phyloP scores from a whole-genome alignment of 2,888 invertebrate genomes.

The Amblyjoppa fuscipennis region DNA sequence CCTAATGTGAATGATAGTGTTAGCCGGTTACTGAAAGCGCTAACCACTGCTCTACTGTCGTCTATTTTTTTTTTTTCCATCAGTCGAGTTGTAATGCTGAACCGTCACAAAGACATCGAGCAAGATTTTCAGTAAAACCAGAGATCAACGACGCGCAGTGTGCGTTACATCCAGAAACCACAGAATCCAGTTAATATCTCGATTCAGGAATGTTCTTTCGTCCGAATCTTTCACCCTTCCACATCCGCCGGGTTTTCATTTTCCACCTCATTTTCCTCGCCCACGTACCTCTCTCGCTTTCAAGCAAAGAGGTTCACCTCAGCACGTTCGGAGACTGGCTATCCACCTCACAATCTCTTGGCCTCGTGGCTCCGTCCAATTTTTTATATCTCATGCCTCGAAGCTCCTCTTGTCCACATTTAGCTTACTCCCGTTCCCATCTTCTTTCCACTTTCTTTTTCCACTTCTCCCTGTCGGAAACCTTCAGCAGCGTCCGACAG shows the following conservation, averaged over 20 bases:
- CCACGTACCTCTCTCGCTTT: background rate
- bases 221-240: too few species aligned
- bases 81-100: too few species aligned
- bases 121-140: too few species aligned
- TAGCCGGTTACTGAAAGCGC: too few species aligned
- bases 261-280: background rate
- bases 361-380: background rate
- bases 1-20: too few species aligned
- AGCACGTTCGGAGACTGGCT: background rate
- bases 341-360: background rate
- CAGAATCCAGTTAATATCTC: too few species aligned
- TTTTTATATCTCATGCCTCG: constrained; percentile 6
- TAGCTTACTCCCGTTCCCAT: constrained; percentile 5
- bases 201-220: too few species aligned
- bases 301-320: background rate
- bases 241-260: background rate
- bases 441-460: constrained; percentile 6
- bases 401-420: background rate
- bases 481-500: constrained; percentile 24
- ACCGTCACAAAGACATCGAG: too few species aligned
- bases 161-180: too few species aligned
- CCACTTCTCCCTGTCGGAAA: background rate
- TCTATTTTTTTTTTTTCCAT: too few species aligned
- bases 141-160: too few species aligned
- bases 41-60: too few species aligned